phyloP scores from a whole-genome alignment of 2,888 invertebrate genomes.

The Apotomis betuletana region DNA sequence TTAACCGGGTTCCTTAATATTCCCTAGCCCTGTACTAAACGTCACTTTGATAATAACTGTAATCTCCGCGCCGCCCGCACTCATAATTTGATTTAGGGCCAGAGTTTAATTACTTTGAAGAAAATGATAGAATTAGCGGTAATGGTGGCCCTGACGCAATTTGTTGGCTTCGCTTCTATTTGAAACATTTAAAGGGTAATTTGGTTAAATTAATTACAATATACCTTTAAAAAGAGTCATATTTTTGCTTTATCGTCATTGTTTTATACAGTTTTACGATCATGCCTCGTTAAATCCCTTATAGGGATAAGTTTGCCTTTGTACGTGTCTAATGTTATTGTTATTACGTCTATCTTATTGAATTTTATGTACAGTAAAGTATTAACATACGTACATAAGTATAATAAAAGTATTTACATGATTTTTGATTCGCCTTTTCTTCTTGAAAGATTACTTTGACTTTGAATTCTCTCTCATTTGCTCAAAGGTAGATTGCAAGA shows the following conservation, averaged over 20 bases:
- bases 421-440: no score
- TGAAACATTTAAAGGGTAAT: conserved; percentile 27
- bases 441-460: no score
- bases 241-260: neutral
- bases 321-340: no score
- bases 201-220: conserved; percentile 12
- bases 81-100: conserved; percentile 41
- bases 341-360: no score
- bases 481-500: no score
- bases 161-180: conserved; percentile 32
- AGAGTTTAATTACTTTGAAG: conserved; percentile 42
- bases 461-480: no score
- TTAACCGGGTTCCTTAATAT: neutral
- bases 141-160: conserved; percentile 29
- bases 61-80: conserved; percentile 38
- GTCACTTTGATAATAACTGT: conserved; percentile 40
- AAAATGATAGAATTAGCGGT: conserved; percentile 42
- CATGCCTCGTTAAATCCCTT: no score
- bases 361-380: no score
- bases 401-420: no score
- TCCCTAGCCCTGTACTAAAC: conserved; percentile 27
- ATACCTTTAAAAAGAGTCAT: neutral
- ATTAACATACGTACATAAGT: no score
- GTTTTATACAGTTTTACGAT: no score
- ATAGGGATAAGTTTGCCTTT: no score